These are phyloP conservation scores for Actenoides lindsayi DNA, from an alignment of 2,113 vertebrate genomes.

Conservation along the genomic window DNA sequence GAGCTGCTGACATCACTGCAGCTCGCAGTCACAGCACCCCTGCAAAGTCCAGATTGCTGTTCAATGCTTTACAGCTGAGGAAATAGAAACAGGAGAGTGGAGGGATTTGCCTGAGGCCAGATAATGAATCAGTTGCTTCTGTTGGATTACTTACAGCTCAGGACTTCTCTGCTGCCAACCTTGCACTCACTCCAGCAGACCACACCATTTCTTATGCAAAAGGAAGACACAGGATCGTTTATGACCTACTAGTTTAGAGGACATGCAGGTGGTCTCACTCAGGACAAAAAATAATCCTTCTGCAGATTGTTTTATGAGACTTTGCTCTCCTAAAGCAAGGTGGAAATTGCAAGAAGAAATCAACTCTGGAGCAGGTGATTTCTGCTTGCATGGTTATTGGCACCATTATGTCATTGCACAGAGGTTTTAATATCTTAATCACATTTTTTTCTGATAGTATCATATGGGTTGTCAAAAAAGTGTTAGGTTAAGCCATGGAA, in stretches of 20 bases:
- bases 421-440: not conserved
- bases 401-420: not conserved
- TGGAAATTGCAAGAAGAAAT: not conserved
- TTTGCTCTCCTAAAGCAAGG: not conserved
- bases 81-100: not conserved
- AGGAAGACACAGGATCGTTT: not conserved
- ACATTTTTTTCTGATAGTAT: not conserved
- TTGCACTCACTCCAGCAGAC: not conserved
- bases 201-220: not conserved
- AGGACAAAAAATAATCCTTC: not conserved
- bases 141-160: not conserved
- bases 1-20: not conserved
- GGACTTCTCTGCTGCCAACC: not conserved
- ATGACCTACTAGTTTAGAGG: not conserved
- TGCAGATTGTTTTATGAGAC: not conserved
- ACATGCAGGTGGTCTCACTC: not conserved
- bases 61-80: not conserved
- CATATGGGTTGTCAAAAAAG: not conserved
- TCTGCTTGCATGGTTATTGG: not conserved
- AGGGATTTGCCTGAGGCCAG: not conserved
- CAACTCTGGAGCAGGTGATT: not conserved
- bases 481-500: not conserved
- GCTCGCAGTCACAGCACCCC: not conserved
- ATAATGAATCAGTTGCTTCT: not conserved
- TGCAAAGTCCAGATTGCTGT: not conserved